Evolutionary conservation across 2,888 invertebrate species (phyloP).

Genomic region (Heliconius ismenius): DNA sequence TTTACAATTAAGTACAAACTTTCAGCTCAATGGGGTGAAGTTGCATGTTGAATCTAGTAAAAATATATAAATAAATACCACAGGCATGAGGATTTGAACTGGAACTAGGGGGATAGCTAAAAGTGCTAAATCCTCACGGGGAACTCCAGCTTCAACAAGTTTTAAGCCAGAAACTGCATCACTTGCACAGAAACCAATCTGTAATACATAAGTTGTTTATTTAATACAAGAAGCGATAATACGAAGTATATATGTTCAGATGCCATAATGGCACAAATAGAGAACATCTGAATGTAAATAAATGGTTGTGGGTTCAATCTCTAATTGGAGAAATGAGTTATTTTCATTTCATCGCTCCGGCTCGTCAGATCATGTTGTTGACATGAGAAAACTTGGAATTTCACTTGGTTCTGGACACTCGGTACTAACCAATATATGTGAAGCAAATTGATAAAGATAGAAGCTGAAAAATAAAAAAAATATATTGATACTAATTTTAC

Average conservation of each 20-base stretch:
- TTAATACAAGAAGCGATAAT: neutral
- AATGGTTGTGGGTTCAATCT: neutral
- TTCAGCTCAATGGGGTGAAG: no score
- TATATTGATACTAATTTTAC: no score
- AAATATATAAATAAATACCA: conserved; percentile 82
- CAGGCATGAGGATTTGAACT: conserved; percentile 94
- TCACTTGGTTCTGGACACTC: no score
- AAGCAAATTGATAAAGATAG: neutral
- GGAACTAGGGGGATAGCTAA: conserved; percentile 97
- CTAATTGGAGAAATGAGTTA: neutral
- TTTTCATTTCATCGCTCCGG: neutral
- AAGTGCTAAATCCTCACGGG: conserved; percentile 95
- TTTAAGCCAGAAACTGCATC: conserved; percentile 97
- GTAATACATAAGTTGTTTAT: conserved; percentile 49
- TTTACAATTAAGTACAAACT: no score
- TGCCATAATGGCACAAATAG: neutral
- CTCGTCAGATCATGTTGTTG: neutral
- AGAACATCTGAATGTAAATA: neutral
- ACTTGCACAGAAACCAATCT: conserved; percentile 97
- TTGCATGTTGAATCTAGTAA: no score
- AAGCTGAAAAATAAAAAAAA: no score
- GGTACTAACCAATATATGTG: neutral
- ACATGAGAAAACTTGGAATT: no score
- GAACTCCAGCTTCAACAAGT: conserved; percentile 97
- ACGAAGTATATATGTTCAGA: neutral